Evolutionary conservation across 2,113 vertebrate species (phyloP).

Genomic region (Pica pica): DNA sequence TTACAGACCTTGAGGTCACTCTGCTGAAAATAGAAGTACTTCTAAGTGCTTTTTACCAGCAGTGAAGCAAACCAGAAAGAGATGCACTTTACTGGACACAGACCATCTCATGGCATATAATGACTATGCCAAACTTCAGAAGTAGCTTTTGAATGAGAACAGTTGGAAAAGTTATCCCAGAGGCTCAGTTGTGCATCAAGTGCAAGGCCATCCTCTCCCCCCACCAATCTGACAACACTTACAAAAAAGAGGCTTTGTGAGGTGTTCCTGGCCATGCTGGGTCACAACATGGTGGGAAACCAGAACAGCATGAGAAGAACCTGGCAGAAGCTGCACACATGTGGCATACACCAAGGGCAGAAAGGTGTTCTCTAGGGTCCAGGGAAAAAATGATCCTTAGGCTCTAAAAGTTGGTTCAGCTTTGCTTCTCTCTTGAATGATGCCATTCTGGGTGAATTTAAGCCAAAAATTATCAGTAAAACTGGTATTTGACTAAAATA

Average conservation of each 20-base stretch:
- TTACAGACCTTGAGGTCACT: neutral
- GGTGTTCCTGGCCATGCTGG: neutral
- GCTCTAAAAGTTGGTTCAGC: neutral
- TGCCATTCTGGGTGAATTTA: neutral
- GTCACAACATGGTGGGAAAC: neutral
- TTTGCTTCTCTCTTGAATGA: neutral
- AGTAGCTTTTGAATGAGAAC: neutral
- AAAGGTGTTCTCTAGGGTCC: neutral
- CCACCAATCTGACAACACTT: fast-evolving
- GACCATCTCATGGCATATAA: neutral
- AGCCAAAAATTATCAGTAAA: neutral
- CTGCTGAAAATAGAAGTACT: constrained; percentile 2
- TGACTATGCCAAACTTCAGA: neutral
- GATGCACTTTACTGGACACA: neutral
- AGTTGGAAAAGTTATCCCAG: neutral
- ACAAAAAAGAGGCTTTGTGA: neutral
- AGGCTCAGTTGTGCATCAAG: neutral
- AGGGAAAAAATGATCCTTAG: neutral
- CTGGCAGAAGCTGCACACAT: neutral
- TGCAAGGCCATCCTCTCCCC: neutral
- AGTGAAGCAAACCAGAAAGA: neutral
- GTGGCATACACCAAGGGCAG: neutral
- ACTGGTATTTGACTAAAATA: neutral
- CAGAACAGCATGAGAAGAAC: neutral
- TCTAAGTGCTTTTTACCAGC: neutral